Evolutionary conservation across 2,113 vertebrate species (phyloP).

Genomic region (Zosterops hypoxanthus): DNA sequence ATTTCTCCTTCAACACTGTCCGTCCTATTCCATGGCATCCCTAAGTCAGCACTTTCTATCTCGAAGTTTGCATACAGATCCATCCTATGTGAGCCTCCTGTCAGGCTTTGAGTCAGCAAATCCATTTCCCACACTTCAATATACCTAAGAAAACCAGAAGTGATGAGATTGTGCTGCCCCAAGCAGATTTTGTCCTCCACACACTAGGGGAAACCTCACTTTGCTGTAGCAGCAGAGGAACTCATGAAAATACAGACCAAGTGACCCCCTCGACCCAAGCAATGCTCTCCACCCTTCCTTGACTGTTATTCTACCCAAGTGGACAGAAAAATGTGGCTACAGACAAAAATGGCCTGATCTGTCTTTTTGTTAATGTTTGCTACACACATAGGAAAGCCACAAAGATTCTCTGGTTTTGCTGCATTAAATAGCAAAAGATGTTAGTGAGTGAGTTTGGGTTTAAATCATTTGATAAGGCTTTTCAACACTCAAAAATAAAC

Average conservation of each 20-base stretch:
- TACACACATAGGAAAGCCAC: background rate
- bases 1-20: too few relatives aligned
- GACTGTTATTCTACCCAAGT: background rate
- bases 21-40: too few relatives aligned
- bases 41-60: too few relatives aligned
- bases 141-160: background rate
- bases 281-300: background rate
- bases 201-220: background rate
- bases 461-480: background rate
- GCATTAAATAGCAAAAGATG: background rate
- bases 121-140: background rate
- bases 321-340: background rate
- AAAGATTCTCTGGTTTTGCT: background rate
- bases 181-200: background rate
- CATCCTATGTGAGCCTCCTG: too few relatives aligned
- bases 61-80: too few relatives aligned
- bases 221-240: background rate
- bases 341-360: background rate
- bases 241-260: background rate
- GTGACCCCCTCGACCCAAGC: background rate
- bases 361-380: background rate
- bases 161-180: background rate
- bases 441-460: rapidly evolving
- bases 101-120: too few relatives aligned
- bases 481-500: background rate